These are phyloP conservation scores for Drosophila peninsularis DNA, from an alignment of 2,888 invertebrate genomes.

Conservation along the genomic window DNA sequence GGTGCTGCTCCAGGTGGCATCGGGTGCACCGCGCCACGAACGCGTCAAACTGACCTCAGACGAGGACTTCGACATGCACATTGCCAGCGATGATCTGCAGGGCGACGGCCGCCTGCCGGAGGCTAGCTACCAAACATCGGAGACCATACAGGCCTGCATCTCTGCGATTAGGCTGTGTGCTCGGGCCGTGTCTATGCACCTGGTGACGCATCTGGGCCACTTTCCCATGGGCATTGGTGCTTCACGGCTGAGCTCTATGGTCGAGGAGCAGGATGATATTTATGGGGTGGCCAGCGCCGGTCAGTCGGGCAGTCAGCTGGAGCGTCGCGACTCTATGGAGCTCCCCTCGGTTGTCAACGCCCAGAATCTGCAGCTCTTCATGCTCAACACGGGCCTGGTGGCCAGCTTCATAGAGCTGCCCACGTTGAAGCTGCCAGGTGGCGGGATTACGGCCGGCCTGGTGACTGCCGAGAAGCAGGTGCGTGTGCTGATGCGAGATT, in stretches of 20 bases:
- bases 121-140: conserved; percentile 83
- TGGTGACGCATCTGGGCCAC: conserved; percentile 96
- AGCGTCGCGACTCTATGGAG: conserved; percentile 86
- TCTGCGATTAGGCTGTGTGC: conserved; percentile 87
- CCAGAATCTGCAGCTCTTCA: conserved; percentile 93
- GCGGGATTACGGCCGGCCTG: conserved; percentile 90
- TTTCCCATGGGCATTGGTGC: conserved; percentile 97
- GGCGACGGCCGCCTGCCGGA: conserved; percentile 80
- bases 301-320: conserved; percentile 47
- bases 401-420: conserved; percentile 96
- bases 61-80: conserved; percentile 84
- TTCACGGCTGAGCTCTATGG: conserved; percentile 93
- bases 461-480: conserved; percentile 93
- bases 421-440: conserved; percentile 91
- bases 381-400: conserved; percentile 92
- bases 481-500: conserved; percentile 93
- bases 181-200: conserved; percentile 89
- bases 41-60: conserved; percentile 83
- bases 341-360: conserved; percentile 93
- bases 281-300: conserved; percentile 26
- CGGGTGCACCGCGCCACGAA: conserved; percentile 81
- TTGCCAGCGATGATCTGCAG: conserved; percentile 82
- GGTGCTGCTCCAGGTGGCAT: conserved; percentile 85
- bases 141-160: conserved; percentile 85
- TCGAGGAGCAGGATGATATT: conserved; percentile 96